Evolutionary conservation across 2,797 vertebrate genomes (phyloP).

Genomic region (Okamejei kenojei): DNA sequence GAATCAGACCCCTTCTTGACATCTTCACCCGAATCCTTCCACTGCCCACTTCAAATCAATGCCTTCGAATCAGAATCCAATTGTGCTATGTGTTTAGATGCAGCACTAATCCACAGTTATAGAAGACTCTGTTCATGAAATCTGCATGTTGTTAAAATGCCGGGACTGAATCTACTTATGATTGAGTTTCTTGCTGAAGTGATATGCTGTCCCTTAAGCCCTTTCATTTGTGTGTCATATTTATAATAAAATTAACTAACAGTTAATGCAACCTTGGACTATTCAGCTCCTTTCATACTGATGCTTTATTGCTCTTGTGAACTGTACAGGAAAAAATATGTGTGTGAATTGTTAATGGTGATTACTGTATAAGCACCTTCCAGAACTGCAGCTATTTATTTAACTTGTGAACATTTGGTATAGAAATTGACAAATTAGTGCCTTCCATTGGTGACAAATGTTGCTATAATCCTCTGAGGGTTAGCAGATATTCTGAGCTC

Average conservation of each 20-base stretch:
- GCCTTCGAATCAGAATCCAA: neutral
- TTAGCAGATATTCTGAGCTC: constrained; percentile 14
- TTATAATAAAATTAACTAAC: constrained; percentile 1
- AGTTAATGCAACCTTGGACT: neutral
- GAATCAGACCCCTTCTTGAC: too few relatives aligned
- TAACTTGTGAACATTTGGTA: neutral
- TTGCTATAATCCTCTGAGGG: neutral
- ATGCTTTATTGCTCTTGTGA: constrained; percentile 12
- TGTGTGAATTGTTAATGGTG: constrained; percentile 12
- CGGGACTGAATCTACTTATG: neutral
- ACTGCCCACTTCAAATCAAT: too few relatives aligned
- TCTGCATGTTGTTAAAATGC: neutral
- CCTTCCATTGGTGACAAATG: neutral
- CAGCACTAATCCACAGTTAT: neutral
- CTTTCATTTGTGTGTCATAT: neutral
- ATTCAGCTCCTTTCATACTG: neutral
- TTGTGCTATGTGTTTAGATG: neutral
- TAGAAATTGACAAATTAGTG: constrained; percentile 29
- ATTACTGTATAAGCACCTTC: neutral
- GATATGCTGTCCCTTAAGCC: neutral
- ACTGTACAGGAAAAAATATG: neutral
- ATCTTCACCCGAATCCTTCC: too few relatives aligned
- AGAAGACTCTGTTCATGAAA: neutral
- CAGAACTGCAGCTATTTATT: constrained; percentile 28
- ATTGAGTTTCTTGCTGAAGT: neutral